These are phyloP conservation scores for Troilus luridus DNA, from an alignment of 2,888 invertebrate species.

Conservation along the genomic window DNA sequence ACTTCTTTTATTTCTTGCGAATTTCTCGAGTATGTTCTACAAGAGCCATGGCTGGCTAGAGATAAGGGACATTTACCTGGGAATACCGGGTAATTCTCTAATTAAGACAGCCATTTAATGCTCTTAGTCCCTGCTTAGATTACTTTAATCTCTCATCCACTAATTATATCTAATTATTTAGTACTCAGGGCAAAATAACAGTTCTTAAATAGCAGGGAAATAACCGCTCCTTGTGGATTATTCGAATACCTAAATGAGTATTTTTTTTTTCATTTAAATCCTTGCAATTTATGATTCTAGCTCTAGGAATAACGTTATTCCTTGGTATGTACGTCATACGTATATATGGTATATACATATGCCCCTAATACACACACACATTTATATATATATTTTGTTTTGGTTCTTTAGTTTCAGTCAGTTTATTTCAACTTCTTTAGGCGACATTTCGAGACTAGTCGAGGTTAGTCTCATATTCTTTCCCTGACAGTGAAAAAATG, in stretches of 20 bases:
- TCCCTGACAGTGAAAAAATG: too few relatives aligned
- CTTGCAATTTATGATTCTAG: not conserved
- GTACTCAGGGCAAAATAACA: not conserved
- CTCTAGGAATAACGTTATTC: not conserved
- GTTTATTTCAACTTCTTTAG: too few relatives aligned
- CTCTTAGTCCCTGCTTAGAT: not conserved
- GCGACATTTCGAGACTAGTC: too few relatives aligned
- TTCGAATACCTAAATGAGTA: not conserved
- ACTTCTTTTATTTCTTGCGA: not conserved
- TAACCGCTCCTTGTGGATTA: not conserved
- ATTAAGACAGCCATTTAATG: not conserved
- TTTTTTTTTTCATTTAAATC: not conserved
- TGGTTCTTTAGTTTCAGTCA: too few relatives aligned
- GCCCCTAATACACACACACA: too few relatives aligned
- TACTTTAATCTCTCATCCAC: not conserved
- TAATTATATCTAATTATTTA: constrained; percentile 1
- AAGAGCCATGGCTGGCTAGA: not conserved
- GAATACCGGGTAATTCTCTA: not conserved
- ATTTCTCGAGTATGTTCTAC: not conserved
- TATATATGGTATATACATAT: too few relatives aligned
- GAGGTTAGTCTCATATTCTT: too few relatives aligned
- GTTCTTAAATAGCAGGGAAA: not conserved
- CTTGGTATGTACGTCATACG: too few relatives aligned
- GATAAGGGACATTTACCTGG: not conserved
- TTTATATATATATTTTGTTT: too few relatives aligned